Base-by-base conservation (phyloP, 2,888 invertebrate species). In the Latrodectus elegans region DNA sequence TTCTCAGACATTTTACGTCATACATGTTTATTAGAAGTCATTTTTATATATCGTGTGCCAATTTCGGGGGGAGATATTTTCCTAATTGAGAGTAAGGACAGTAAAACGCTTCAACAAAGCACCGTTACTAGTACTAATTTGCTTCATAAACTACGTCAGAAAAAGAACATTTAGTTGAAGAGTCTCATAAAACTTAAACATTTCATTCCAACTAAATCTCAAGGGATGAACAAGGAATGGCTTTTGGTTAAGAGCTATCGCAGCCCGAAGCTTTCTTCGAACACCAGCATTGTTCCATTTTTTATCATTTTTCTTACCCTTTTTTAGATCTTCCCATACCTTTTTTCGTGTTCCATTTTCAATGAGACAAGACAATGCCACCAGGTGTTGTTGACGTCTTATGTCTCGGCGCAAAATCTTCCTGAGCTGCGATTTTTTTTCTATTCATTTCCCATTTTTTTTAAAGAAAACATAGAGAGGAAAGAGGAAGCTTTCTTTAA, bases 311-410 rank as follows among this genome's bases (percentile, higher is more conserved):
- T 51, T 12, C 52, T 49, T 38, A 26, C 9, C 9, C 6, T 38
- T 22, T 52, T 22, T 52, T 17, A n/a, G 11, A 51, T 49, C 38
- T 6, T 49, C 17, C 17, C n/a, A 9, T 17, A 53, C 9, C 52
- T 73, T 55, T 53, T 73, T 1, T 26, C 22, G 11, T 2, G n/a
- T 12, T 11, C 49, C 26, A 49, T 76, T 65, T 17, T 51, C 38
- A 55, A 79, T 11, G 52, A 22, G 67, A 81, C 73, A 55, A 71
- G 73, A 74, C n/a, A 67, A 65, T 14, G 17, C 53, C 15, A 64
- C 14, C 68, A 74, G 74, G 67, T 81, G 73, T 52, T 53, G 52
- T 52, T 51, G 67, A 74, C 81, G 17, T 53, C 52, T 53, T 67
- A 74, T 67, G 26, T 74, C 64, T 12, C 51, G 11, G n/a, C 12